Percentiles rank a stretch among this genome's conserved stretches.
phyloP scores from a whole-genome alignment of 2,113 vertebrate genomes.

The Vicugna pacos region DNA sequence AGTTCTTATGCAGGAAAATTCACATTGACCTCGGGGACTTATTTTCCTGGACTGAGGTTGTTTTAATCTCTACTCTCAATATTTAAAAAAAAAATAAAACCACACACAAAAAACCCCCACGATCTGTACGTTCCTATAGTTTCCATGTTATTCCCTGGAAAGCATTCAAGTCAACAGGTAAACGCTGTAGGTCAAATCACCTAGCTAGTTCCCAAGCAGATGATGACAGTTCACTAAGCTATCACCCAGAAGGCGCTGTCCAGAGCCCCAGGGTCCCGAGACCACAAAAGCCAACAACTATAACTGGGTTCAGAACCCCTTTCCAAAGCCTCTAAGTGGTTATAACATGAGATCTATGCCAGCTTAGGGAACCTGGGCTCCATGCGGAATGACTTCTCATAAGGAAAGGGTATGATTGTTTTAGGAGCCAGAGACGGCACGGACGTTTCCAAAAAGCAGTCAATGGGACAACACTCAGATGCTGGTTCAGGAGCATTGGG shows the following conservation, averaged over 20 bases:
- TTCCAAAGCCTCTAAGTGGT: neutral
- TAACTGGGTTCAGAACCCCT: neutral
- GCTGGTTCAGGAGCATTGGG: neutral
- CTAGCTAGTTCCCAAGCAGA: neutral
- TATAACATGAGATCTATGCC: neutral
- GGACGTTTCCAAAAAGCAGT: conserved; percentile 9
- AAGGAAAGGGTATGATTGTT: neutral
- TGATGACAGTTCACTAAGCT: neutral
- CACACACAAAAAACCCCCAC: neutral
- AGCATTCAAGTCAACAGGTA: neutral
- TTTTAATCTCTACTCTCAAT: neutral
- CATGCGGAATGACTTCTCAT: neutral
- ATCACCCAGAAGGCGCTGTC: neutral
- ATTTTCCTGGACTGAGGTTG: conserved; percentile 24
- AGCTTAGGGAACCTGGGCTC: neutral
- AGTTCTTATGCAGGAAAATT: conserved; percentile 63
- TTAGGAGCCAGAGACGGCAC: neutral
- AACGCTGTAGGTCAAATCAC: neutral
- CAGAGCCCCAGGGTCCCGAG: neutral
- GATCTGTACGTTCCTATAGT: neutral
- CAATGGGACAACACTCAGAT: neutral
- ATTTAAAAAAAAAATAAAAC: neutral
- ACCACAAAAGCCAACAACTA: neutral
- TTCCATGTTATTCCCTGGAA: neutral
- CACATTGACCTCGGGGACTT: conserved; percentile 23